Evolutionary conservation across 2,888 invertebrate species (phyloP).

Genomic region (Cordylochernes scorpioides): DNA sequence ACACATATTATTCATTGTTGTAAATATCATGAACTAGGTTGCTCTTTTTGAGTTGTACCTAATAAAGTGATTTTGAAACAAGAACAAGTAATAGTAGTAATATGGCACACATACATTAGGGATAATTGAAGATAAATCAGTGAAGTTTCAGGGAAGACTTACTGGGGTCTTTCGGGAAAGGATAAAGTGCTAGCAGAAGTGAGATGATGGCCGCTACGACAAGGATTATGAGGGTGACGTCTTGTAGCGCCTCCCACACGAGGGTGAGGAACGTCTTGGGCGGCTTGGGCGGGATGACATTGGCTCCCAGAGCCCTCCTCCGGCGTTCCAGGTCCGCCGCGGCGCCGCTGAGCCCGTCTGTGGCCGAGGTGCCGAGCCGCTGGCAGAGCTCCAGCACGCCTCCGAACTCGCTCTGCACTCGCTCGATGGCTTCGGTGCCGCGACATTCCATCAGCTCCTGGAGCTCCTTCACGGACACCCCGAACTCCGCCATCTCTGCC

Average conservation of each 20-base stretch:
- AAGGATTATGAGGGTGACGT: constrained; percentile 93
- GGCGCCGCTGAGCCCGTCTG: constrained; percentile 67
- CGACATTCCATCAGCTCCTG: constrained; percentile 95
- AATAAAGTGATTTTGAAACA: too few relatives aligned
- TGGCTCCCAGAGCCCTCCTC: constrained; percentile 86
- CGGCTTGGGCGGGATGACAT: constrained; percentile 94
- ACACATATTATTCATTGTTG: too few relatives aligned
- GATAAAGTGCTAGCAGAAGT: constrained; percentile 55
- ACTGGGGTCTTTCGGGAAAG: too few relatives aligned
- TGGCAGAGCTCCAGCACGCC: constrained; percentile 73
- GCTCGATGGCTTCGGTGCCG: constrained; percentile 70
- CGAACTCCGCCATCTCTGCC: constrained; percentile 26
- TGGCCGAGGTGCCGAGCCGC: constrained; percentile 83
- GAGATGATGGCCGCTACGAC: constrained; percentile 81
- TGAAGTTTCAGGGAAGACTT: too few relatives aligned
- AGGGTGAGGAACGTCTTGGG: constrained; percentile 93
- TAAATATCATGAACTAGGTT: too few relatives aligned
- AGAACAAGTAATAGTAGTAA: too few relatives aligned
- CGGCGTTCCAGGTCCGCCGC: constrained; percentile 68
- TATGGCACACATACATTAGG: too few relatives aligned
- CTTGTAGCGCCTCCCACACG: constrained; percentile 98
- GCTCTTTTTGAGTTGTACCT: too few relatives aligned
- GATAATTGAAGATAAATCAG: too few relatives aligned
- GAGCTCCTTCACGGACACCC: constrained; percentile 81
- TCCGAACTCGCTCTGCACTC: constrained; percentile 53